Conservation (phyloP, 2,888 invertebrate species). For the Apamea sordens region DNA sequence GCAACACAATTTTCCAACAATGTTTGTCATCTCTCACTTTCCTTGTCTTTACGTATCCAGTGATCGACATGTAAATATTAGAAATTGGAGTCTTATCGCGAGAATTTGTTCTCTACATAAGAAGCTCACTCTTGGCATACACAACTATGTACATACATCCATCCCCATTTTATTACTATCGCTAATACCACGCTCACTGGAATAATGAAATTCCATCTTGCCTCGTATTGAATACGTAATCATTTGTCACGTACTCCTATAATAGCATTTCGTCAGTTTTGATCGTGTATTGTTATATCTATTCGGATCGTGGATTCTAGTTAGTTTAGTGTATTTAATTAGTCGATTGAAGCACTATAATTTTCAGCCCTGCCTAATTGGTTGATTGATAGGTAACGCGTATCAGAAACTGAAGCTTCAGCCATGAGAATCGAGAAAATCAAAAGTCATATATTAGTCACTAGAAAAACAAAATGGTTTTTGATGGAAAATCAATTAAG, state of each 20-base stretch:
- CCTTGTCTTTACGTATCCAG: background rate
- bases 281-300: constrained; percentile 28
- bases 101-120: constrained; percentile 12
- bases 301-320: background rate
- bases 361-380: background rate
- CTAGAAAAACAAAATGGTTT: too few species aligned
- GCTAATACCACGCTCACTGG: constrained; percentile 63
- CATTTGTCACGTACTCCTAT: constrained; percentile 65
- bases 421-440: background rate
- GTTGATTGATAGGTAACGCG: background rate
- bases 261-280: constrained; percentile 63
- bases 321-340: background rate
- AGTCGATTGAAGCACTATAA: background rate
- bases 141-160: constrained; percentile 22
- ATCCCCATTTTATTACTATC: constrained; percentile 57
- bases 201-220: constrained; percentile 76
- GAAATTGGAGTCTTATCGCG: constrained; percentile 12
- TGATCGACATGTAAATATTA: constrained; percentile 24
- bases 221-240: constrained; percentile 75
- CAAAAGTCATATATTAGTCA: background rate
- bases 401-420: background rate
- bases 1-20: background rate
- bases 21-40: background rate
- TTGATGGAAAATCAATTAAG: background rate
- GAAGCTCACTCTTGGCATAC: constrained; percentile 24